Evolutionary conservation across 2,797 vertebrate genomes (phyloP).

Genomic region (Toxotes lorentzi): DNA sequence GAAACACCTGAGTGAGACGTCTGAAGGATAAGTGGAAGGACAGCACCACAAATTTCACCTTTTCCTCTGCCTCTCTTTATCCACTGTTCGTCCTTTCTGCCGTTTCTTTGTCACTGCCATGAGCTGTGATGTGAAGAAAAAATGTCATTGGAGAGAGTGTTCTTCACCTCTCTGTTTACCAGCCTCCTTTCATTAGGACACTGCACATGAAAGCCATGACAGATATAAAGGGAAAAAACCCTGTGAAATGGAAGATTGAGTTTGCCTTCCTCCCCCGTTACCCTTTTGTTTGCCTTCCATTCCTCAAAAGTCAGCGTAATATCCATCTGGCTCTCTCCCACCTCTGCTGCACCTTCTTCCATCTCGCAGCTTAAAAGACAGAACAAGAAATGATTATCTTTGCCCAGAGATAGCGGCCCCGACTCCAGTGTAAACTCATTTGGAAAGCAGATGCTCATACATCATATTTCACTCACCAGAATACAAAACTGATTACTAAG

Average conservation of each 20-base stretch:
- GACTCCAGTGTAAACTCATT: conserved; percentile 87
- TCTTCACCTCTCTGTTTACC: conserved; percentile 63
- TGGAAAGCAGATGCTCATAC: conserved; percentile 84
- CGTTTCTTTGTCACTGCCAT: conserved; percentile 40
- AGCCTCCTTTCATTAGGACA: conserved; percentile 59
- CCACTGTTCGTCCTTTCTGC: not conserved
- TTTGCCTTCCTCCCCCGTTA: conserved; percentile 72
- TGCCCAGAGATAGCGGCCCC: conserved; percentile 85
- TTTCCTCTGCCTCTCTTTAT: not conserved
- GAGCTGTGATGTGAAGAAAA: conserved; percentile 44
- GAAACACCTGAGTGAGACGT: not conserved
- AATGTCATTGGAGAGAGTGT: conserved; percentile 38
- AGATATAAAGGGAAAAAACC: conserved; percentile 35
- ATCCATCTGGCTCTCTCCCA: conserved; percentile 70
- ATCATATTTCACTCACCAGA: conserved; percentile 84
- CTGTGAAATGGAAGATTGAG: conserved; percentile 75
- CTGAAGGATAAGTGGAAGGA: not conserved
- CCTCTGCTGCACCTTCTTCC: conserved; percentile 70
- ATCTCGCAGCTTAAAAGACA: conserved; percentile 75
- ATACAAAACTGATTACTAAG: conserved; percentile 87
- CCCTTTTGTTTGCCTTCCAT: conserved; percentile 80
- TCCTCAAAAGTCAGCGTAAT: conserved; percentile 78
- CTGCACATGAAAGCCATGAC: conserved; percentile 55
- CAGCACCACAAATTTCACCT: not conserved
- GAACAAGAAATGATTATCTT: conserved; percentile 86